These are phyloP conservation scores for Chymomyza procnemis DNA, from an alignment of 2,888 invertebrate species.

Conservation along the genomic window DNA sequence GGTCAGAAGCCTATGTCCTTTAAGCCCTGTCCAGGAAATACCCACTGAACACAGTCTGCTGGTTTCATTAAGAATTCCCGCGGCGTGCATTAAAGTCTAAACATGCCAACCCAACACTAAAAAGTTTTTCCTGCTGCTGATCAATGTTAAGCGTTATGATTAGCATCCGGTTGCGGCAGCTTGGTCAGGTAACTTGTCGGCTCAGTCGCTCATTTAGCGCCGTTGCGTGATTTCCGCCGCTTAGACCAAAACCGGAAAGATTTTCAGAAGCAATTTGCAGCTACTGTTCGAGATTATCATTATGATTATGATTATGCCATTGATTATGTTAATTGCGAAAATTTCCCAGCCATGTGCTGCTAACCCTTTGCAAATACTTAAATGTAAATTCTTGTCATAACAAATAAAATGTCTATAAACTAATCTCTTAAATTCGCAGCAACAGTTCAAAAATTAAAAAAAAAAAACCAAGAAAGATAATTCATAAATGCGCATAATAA, in stretches of 20 bases:
- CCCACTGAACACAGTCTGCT: slow-evolving; percentile 32
- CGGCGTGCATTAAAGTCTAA: slow-evolving; percentile 71
- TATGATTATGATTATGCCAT: slow-evolving; percentile 65
- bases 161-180: slow-evolving; percentile 56
- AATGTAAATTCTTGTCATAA: slow-evolving; percentile 42
- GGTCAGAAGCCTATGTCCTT: background rate
- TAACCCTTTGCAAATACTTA: background rate
- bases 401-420: slow-evolving; percentile 50
- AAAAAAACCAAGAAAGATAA: slow-evolving; percentile 14
- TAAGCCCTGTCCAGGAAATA: slow-evolving; percentile 43
- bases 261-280: slow-evolving; percentile 34
- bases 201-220: slow-evolving; percentile 49
- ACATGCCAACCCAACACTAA: slow-evolving; percentile 62
- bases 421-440: slow-evolving; percentile 68
- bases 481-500: slow-evolving; percentile 59
- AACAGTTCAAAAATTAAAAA: slow-evolving; percentile 14
- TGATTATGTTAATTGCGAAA: slow-evolving; percentile 63
- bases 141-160: slow-evolving; percentile 58
- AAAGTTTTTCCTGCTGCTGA: slow-evolving; percentile 47
- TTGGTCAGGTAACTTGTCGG: slow-evolving; percentile 26
- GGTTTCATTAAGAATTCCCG: slow-evolving; percentile 70
- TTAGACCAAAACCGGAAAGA: slow-evolving; percentile 65
- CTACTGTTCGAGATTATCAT: background rate
- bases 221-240: slow-evolving; percentile 62
- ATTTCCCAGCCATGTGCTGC: slow-evolving; percentile 52